phyloP scores from a whole-genome alignment of 2,113 vertebrate species.

The Cynopterus brachyotis region DNA sequence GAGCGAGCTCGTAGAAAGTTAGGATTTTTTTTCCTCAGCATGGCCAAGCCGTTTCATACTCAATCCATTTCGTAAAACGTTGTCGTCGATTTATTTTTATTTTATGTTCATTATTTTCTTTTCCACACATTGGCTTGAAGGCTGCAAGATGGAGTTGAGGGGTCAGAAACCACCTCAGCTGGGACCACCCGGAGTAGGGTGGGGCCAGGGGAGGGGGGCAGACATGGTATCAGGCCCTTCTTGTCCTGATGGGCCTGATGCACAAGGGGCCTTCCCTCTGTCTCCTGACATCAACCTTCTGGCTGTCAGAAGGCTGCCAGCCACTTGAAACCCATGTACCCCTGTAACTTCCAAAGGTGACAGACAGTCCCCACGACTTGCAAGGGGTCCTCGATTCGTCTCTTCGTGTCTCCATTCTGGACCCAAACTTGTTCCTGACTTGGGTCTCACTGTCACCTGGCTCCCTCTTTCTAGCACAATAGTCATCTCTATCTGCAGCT shows the following conservation, averaged over 20 bases:
- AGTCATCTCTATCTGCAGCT: not conserved
- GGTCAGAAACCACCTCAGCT: not conserved
- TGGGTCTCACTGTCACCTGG: not conserved
- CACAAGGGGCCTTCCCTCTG: not conserved
- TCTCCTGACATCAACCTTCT: not conserved
- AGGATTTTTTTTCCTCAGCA: not conserved
- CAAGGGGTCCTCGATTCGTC: not conserved
- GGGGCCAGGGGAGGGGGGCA: not conserved
- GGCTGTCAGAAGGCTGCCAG: not conserved
- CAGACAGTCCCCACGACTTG: not conserved
- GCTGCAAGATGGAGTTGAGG: not conserved
- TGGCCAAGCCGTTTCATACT: not conserved
- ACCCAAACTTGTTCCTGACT: not conserved
- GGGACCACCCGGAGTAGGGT: rapidly evolving
- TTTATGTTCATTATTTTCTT: not conserved
- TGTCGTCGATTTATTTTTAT: not conserved
- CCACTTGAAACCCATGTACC: not conserved
- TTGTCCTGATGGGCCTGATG: rapidly evolving
- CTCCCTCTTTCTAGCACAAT: not conserved
- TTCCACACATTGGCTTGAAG: not conserved
- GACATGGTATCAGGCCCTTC: not conserved
- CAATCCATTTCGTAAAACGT: not conserved
- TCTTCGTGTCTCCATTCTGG: not conserved
- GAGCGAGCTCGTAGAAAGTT: not conserved
- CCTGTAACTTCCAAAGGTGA: not conserved